These are phyloP conservation scores for Drosophila setifemur DNA, from an alignment of 1,140 invertebrate genomes.

Conservation along the genomic window DNA sequence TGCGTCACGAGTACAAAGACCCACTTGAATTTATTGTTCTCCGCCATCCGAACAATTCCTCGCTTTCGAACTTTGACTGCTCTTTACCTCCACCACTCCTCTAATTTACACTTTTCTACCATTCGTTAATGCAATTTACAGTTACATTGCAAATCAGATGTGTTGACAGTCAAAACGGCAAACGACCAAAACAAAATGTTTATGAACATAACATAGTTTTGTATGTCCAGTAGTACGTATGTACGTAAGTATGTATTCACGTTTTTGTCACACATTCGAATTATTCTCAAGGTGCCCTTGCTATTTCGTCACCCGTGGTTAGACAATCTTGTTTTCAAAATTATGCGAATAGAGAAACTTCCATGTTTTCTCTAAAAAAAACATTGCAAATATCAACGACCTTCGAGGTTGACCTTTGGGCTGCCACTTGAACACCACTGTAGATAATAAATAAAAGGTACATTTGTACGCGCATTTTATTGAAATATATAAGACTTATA, in stretches of 20 bases:
- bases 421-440: slow-evolving; percentile 6
- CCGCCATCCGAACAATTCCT: too few species aligned
- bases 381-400: slow-evolving; percentile 54
- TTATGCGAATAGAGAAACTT: slow-evolving; percentile 35
- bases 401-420: slow-evolving; percentile 51
- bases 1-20: slow-evolving; percentile 26
- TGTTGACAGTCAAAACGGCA: slow-evolving; percentile 36
- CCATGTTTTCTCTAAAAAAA: slow-evolving; percentile 25
- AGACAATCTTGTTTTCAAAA: slow-evolving; percentile 64
- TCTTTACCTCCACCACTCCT: background rate
- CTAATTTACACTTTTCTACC: background rate
- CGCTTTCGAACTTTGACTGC: slow-evolving; percentile 9
- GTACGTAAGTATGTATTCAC: slow-evolving; percentile 8
- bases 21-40: too few species aligned
- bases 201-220: slow-evolving; percentile 26
- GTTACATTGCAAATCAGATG: slow-evolving; percentile 37
- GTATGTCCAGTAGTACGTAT: too few species aligned
- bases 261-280: slow-evolving; percentile 26
- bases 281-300: slow-evolving; percentile 70
- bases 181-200: slow-evolving; percentile 57
- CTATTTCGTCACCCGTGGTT: slow-evolving; percentile 25
- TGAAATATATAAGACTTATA: too few species aligned
- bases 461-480: too few species aligned
- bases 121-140: slow-evolving; percentile 59
- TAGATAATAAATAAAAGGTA: too few species aligned